These are phyloP conservation scores for Kryptopterus vitreolus DNA, from an alignment of 2,797 vertebrate genomes.

Conservation along the genomic window DNA sequence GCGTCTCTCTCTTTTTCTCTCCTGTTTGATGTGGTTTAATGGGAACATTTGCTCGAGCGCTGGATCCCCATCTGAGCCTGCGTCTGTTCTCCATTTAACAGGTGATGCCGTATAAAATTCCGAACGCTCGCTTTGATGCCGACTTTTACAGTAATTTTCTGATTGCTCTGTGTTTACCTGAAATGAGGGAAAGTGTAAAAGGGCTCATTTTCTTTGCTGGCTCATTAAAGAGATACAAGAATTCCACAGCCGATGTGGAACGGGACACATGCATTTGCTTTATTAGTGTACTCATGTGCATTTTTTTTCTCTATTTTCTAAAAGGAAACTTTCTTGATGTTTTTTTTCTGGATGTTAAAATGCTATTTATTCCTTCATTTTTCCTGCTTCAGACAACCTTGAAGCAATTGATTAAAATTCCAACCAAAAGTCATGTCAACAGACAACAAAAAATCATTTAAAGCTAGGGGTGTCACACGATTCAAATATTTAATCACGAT, in stretches of 20 bases:
- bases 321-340: neutral
- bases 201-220: neutral
- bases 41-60: constrained; percentile 12
- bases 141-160: constrained; percentile 21
- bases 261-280: neutral
- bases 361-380: no score
- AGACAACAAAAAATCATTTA: no score
- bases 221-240: neutral
- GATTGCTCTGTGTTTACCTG: constrained; percentile 11
- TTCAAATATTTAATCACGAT: no score
- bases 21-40: constrained; percentile 35
- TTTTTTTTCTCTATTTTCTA: neutral
- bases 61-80: constrained; percentile 21
- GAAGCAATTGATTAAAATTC: neutral
- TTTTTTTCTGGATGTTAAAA: neutral
- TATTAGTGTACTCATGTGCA: neutral
- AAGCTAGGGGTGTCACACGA: no score
- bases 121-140: constrained; percentile 5
- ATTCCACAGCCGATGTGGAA: neutral
- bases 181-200: constrained; percentile 4
- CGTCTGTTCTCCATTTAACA: constrained; percentile 13
- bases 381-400: neutral
- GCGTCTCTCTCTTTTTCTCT: constrained; percentile 36
- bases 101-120: constrained; percentile 21
- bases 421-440: no score